Conservation (phyloP, 2,888 invertebrate species). For the Penaeus monodon region DNA sequence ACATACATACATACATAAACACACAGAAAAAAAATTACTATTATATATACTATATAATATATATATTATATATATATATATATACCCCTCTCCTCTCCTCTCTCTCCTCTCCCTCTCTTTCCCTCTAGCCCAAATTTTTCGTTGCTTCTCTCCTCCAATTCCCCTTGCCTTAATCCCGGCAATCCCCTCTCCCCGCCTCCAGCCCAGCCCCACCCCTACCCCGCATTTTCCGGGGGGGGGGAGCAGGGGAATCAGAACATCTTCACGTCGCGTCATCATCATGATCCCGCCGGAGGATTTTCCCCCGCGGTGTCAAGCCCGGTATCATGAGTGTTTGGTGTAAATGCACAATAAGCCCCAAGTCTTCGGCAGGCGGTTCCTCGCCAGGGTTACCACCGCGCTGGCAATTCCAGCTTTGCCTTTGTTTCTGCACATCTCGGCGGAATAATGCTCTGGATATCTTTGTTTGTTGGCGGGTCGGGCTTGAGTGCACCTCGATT, state of each 20-base stretch:
- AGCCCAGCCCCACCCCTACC: not conserved
- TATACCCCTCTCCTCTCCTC: no score
- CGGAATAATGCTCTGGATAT: no score
- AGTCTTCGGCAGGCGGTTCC: constrained; percentile 33
- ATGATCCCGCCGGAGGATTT: constrained; percentile 10
- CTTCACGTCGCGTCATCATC: not conserved
- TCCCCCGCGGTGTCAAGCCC: constrained; percentile 26
- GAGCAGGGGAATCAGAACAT: not conserved
- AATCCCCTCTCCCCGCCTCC: constrained; percentile 15
- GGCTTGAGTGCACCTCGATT: no score
- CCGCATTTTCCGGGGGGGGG: not conserved
- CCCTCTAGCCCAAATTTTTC: not conserved
- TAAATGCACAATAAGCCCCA: constrained; percentile 46
- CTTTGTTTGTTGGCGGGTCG: no score
- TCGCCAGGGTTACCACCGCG: constrained; percentile 43
- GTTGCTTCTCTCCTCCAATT: constrained; percentile 23
- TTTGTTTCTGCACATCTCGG: constrained; percentile 5
- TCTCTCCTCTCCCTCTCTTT: not conserved
- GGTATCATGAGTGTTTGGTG: constrained; percentile 22
- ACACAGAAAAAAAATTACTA: no score
- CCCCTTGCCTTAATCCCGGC: constrained; percentile 41
- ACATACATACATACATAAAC: no score
- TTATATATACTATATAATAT: no score
- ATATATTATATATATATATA: no score
- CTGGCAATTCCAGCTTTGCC: constrained; percentile 42